phyloP scores from a whole-genome alignment of 1,140 invertebrate species.

The Ruditapes philippinarum region DNA sequence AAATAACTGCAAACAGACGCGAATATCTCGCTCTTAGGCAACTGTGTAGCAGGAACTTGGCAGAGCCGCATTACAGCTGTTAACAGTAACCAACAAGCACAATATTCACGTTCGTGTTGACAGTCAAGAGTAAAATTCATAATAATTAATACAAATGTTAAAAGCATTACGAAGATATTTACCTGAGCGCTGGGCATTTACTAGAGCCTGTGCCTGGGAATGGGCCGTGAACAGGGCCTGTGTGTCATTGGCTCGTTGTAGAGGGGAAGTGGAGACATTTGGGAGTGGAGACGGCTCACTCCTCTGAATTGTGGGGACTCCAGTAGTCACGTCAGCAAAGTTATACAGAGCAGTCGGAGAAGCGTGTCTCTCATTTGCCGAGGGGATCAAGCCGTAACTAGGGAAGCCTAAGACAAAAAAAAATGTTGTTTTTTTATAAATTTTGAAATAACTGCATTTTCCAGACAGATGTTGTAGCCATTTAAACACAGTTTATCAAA shows the following conservation, averaged over 20 bases:
- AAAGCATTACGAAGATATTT: no score
- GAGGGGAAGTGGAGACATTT: constrained; percentile 67
- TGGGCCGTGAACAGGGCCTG: constrained; percentile 90
- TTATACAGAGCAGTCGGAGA: constrained; percentile 71
- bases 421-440: constrained; percentile 8
- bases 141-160: no score
- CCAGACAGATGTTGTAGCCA: no score
- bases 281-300: constrained; percentile 73
- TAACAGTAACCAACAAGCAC: no score
- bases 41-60: no score
- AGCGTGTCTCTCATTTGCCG: constrained; percentile 63
- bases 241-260: constrained; percentile 70
- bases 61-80: no score
- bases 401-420: constrained; percentile 70
- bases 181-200: constrained; percentile 61
- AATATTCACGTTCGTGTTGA: no score
- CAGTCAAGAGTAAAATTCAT: no score
- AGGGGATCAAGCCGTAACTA: constrained; percentile 72
- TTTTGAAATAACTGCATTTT: neutral
- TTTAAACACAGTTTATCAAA: neutral
- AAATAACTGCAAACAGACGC: no score
- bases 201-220: constrained; percentile 61
- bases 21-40: no score
- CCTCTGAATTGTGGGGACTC: constrained; percentile 61
- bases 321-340: constrained; percentile 62